Evolutionary conservation across 92 coral and sea anemone species (phyloP), one percentile per base, ranked within the genome.

Genomic region (Pocillopora grandis): DNA sequence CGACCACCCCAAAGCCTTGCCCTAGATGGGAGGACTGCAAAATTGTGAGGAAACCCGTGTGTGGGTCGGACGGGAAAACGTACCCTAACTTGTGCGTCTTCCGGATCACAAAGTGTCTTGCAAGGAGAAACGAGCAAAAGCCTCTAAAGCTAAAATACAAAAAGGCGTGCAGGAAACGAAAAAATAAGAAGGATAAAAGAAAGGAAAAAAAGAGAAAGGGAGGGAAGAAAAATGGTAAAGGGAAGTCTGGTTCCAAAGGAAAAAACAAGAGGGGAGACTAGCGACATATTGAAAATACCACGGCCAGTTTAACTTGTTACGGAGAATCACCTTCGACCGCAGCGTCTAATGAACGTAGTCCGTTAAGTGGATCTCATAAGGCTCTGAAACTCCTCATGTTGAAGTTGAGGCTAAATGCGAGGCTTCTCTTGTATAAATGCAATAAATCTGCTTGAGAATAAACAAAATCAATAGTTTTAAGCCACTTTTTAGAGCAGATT

Each of bases 21-120:
- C 89, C 92, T n/a, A 89, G 90, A 42, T 62, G 80, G 58, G 85
- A 79, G 52, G 90, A 95, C 65, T 92, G 96, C 61, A 83, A 87
- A 9, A 89, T 80, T 62, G 91, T 88, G 80, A 88, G 84, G 14
- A 84, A 79, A 0, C 88, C 93, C 8, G 98, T 96, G 27, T 96
- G 98, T 61, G 98, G 98, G 56, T 83, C 96, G 18, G 98, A 96
- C 85, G 98, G 98, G n/a, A 85, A 84, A 37, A 96, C 98, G 12
- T 96, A 96, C 76, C 88, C 64, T 8, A 94, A 95, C 71, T 89
- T 90, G 72, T 96, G 98, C 57, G 98, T 93, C 61, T 78, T 96
- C 23, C 90, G 98, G 19, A 95, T 94, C 33, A 89, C 74, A 35
- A 94, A 92, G 85, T 96, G 98, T 81, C 87, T 81, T 60, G 90